Evolutionary conservation across 2,113 vertebrate species (phyloP), one percentile per base, ranked within the genome.

Genomic region (Coregonus clupeaformis): DNA sequence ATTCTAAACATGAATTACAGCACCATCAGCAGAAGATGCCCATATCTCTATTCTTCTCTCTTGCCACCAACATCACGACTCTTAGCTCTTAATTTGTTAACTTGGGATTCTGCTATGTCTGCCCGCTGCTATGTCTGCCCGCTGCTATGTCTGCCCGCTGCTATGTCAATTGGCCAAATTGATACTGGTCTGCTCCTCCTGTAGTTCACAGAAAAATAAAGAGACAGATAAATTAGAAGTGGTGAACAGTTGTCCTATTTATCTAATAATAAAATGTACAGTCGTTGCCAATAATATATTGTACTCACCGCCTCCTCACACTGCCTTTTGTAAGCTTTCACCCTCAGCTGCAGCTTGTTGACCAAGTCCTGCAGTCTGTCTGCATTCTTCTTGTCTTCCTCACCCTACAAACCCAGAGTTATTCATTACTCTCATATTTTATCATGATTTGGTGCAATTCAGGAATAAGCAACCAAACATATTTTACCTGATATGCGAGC

Each of bases 81-180:
- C 83, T 90, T 92, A 18, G 84, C 88, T 55, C 91, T 80, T 16
- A 94, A 80, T 59, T 93, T 93, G 79, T 92, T 94, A 72, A 92
- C 76, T 74, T 93, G 91, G 1, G 91, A 93, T 62, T 94, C 91
- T 0, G 91, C 91, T 0, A 87, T 84, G 6, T 94, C 93, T 0
- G 89, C 92, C n/a, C 92, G 76, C 76, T 0, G 91, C 91, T 0
- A 87, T 84, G 6, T 94, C 93, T 0, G 89, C 92, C n/a, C 92
- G 76, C 91, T 0, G 91, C 91, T 0, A 87, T 84, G 6, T 94
- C 93, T 0, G 89, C 92, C n/a, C 92, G 76, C 76, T n/a, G n/a
- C n/a, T n/a, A n/a, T n/a, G n/a, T n/a, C n/a, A n/a, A n/a, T n/a
- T n/a, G n/a, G n/a, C n/a, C n/a, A 86, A 20, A 55, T 55, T 14